Percentiles rank a stretch among this genome's conserved stretches.
Evolutionary conservation across 2,888 invertebrate genomes (phyloP).

Genomic region (Eudemis profundana): DNA sequence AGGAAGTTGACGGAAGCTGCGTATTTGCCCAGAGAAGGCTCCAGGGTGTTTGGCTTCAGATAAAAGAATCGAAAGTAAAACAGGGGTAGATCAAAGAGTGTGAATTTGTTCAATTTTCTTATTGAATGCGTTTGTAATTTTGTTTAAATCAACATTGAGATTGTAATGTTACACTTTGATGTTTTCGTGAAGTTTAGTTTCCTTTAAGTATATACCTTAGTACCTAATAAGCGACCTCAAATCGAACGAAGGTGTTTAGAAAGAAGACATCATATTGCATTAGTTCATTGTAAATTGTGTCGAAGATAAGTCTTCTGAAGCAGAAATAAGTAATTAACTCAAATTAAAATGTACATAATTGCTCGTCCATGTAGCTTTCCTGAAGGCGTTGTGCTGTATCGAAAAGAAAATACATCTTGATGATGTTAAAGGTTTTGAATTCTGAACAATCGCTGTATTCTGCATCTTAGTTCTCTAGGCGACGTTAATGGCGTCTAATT

Average conservation of each 20-base stretch:
- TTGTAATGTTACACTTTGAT: conserved; percentile 31
- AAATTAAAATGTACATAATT: no score
- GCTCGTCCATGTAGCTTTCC: no score
- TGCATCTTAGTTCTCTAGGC: conserved; percentile 17
- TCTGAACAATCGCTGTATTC: conserved; percentile 4
- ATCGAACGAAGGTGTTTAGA: no score
- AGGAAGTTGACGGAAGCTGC: conserved; percentile 31
- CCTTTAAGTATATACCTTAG: conserved; percentile 5
- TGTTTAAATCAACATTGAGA: conserved; percentile 30
- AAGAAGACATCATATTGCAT: no score
- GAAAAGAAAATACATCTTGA: background rate
- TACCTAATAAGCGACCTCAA: background rate
- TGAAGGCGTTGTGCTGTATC: no score
- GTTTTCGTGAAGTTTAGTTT: conserved; percentile 16
- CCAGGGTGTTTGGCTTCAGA: conserved; percentile 38
- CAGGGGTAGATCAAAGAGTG: conserved; percentile 42
- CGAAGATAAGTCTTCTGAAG: no score
- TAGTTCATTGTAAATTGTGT: no score
- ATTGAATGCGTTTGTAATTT: conserved; percentile 40
- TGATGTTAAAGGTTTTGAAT: background rate
- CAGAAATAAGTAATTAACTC: no score
- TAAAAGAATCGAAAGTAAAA: conserved; percentile 43
- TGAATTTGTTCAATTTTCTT: conserved; percentile 43
- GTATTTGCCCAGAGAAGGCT: conserved; percentile 33
- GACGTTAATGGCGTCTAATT: conserved; percentile 30